Evolutionary conservation across 2,888 invertebrate species (phyloP), one percentile per base, ranked within the genome.

Genomic region (Dryocosmus kuriphilus): DNA sequence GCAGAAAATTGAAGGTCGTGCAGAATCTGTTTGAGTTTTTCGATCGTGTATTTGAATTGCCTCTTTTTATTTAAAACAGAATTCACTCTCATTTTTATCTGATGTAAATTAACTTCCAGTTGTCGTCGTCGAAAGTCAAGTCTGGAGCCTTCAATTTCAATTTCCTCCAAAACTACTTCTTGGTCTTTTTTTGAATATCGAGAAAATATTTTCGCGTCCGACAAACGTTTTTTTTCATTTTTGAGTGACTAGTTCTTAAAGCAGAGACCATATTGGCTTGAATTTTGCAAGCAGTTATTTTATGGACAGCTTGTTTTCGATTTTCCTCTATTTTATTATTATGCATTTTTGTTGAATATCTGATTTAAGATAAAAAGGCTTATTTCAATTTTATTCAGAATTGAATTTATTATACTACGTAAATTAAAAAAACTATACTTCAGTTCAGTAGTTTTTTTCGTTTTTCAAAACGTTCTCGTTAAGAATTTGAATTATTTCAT

Each of bases 1-100:
- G 87, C 81, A 11, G 77, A 80, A 75, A 85, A 86, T 82, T 88
- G 89, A 1, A 88, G 16, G 35, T 87, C 86, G 60, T 85, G 85
- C 24, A 89, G 63, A 35, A 78, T 82, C 1, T 86, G 79, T 3
- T 80, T 67, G 55, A 81, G 77, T 60, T 83, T 83, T 62, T 83
- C 82, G 32, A 86, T 65, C 76, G 83, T 82, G 4, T 76, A 62
- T 24, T 79, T 75, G 9, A 82, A 67, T 78, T 75, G 80, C 7
- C 57, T 77, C n/a, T 80, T 81, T 4, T 83, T 76, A 65, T 81
- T 74, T 16, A 83, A 83, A 5, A 77, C 75, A 7, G 78, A 62
- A 38, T 9, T 35, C 1, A 87, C 71, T 76, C 87, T 85, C 5
- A 80, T 38, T 74, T 78, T 84, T 78, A 88, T 85, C 27, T 78